Percentiles rank a stretch among this genome's conserved stretches.
Evolutionary conservation across 2,797 vertebrate species (phyloP).

Genomic region (Meriones psammophilus): DNA sequence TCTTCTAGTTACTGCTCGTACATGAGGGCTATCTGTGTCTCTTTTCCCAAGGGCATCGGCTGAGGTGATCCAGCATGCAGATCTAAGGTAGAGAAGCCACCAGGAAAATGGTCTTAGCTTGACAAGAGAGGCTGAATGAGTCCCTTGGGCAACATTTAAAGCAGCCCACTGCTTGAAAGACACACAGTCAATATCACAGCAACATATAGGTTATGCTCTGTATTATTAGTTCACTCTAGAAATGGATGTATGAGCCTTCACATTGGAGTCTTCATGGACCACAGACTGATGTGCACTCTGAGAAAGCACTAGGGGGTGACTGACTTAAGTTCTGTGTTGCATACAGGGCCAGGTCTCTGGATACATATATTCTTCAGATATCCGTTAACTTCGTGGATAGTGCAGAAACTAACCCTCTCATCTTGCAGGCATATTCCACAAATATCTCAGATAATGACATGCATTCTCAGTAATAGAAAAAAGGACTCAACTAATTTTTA

Average conservation of each 20-base stretch:
- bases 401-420: neutral
- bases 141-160: neutral
- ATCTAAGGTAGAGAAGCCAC: neutral
- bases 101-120: neutral
- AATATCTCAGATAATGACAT: neutral
- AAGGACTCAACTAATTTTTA: slow-evolving; percentile 21
- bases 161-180: neutral
- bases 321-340: neutral
- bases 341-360: no score
- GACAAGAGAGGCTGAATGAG: fast-evolving
- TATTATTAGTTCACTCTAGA: neutral
- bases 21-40: neutral
- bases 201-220: neutral
- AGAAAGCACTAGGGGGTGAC: neutral
- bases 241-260: neutral
- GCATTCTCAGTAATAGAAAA: neutral
- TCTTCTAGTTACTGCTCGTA: neutral
- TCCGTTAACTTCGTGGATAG: neutral
- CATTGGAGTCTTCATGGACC: neutral
- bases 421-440: neutral
- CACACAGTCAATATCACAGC: no score
- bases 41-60: neutral
- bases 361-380: neutral
- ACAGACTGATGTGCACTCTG: neutral
- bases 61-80: neutral